Evolutionary conservation across 2,113 vertebrate species (phyloP).

Genomic region (Azemiops feae): DNA sequence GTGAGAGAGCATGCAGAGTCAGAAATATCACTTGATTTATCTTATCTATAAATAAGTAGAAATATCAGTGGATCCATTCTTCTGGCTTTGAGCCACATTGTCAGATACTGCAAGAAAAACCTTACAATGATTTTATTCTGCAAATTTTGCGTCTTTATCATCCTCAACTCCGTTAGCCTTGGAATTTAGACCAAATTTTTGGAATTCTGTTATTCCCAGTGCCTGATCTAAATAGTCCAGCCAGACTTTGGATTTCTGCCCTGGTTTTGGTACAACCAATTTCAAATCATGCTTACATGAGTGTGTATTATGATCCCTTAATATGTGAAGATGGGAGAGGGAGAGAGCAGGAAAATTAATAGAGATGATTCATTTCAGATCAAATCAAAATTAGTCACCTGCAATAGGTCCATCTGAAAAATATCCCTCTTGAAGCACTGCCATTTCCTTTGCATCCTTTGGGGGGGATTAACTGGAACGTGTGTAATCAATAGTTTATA

Average conservation of each 20-base stretch:
- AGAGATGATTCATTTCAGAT: not conserved
- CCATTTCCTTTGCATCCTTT: not conserved
- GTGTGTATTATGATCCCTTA: not conserved
- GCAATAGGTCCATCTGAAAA: not conserved
- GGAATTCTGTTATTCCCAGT: not conserved
- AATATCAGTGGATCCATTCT: not conserved
- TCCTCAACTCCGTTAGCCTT: not conserved
- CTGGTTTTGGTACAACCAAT: not conserved
- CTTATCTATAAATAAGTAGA: not conserved
- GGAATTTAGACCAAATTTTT: not conserved
- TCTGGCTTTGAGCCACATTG: not conserved
- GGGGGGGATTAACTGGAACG: not conserved
- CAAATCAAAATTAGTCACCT: not conserved
- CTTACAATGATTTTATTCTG: not conserved
- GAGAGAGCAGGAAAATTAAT: not conserved
- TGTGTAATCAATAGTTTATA: not conserved
- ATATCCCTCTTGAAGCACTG: not conserved
- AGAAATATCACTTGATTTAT: not conserved
- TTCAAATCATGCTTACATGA: not conserved
- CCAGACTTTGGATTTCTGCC: not conserved
- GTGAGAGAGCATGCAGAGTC: not conserved
- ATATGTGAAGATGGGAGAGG: not conserved
- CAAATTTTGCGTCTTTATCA: not conserved
- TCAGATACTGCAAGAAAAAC: not conserved
- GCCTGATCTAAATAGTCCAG: not conserved